A percentile compares a stretch with the other conserved stretches of the same genome.
phyloP scores from a whole-genome alignment of 2,888 invertebrate genomes.

The Aleiodes testaceus region DNA sequence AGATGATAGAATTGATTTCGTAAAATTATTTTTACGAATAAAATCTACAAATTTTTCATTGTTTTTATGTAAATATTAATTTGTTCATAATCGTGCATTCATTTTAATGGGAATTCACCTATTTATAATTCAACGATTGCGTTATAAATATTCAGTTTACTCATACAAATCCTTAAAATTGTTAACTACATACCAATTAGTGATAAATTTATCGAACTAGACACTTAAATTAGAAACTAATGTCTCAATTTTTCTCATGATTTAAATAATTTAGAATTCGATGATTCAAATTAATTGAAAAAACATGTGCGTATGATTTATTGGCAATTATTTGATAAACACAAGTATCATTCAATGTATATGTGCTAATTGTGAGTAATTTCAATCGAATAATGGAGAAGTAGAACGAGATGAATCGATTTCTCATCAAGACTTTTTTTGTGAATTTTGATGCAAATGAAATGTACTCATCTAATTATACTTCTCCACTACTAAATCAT shows the following conservation, averaged over 20 bases:
- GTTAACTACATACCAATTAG: neutral
- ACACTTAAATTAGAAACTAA: neutral
- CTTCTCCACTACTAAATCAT: no score
- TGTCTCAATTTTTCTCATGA: no score
- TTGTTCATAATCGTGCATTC: constrained; percentile 23
- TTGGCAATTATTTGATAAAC: no score
- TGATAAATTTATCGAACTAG: constrained; percentile 23
- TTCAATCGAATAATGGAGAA: no score
- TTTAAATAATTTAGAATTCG: no score
- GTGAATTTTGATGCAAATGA: no score
- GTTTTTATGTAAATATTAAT: constrained; percentile 41
- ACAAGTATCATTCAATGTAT: no score
- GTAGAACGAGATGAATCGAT: no score
- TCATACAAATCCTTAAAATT: constrained; percentile 8
- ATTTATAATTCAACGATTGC: constrained; percentile 19
- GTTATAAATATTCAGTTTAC: constrained; percentile 13
- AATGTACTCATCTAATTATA: no score
- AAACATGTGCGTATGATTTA: no score
- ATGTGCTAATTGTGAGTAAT: no score
- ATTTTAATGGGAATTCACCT: constrained; percentile 32
- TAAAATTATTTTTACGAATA: constrained; percentile 15
- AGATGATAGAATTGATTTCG: neutral
- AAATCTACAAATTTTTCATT: constrained; percentile 23
- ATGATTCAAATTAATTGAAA: no score
- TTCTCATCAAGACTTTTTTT: constrained; percentile 48